Evolutionary conservation across 2,888 invertebrate species (phyloP).

Genomic region (Cantharis flavilabris): DNA sequence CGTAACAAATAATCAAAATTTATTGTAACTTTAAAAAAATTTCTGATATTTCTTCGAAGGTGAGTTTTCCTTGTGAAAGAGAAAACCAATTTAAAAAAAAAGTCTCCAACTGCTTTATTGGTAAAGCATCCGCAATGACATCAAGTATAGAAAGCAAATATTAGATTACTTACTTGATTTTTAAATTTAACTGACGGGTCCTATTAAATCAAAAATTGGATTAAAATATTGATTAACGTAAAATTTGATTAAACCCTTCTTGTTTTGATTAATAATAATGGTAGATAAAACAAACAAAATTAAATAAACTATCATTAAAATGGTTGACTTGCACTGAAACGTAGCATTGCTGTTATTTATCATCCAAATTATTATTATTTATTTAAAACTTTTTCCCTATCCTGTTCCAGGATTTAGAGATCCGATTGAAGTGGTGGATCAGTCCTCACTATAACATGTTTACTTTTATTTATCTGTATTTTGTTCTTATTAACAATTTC

Average conservation of each 20-base stretch:
- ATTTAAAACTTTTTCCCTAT: no score
- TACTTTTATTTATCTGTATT: no score
- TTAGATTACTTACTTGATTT: not conserved
- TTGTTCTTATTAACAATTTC: no score
- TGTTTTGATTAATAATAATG: no score
- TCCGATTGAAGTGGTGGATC: no score
- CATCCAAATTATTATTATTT: no score
- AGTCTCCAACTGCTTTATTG: not conserved
- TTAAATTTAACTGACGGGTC: not conserved
- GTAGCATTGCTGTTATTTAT: no score
- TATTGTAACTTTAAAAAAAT: not conserved
- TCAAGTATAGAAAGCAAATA: not conserved
- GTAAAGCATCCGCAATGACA: not conserved
- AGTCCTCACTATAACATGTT: no score
- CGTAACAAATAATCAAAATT: not conserved
- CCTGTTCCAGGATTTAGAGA: no score
- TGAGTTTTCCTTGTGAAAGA: not conserved
- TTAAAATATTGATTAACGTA: not conserved
- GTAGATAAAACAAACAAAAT: no score
- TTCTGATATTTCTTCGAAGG: not conserved
- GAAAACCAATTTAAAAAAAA: not conserved
- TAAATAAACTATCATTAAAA: no score
- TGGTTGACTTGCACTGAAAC: no score
- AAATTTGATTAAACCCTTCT: not conserved
- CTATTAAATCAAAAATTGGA: not conserved